Evolutionary conservation across 2,797 vertebrate species (phyloP), one percentile per base, ranked within the genome.

Genomic region (Denticeps clupeoides): DNA sequence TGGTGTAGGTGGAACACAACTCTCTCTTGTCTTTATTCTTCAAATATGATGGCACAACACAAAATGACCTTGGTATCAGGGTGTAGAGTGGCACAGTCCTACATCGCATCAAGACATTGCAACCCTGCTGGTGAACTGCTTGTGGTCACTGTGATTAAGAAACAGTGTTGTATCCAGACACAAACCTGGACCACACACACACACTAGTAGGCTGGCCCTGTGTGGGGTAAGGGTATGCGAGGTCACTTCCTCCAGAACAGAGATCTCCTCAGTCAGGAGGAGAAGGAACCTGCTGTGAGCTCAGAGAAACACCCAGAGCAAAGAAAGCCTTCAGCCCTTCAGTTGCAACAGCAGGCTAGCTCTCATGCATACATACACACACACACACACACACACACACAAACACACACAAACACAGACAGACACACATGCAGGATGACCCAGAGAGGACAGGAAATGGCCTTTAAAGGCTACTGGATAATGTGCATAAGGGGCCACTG

Each of bases 181-280:
- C 11, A 25, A 48, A 50, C 12, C 3, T n/a, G 4, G 12, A 49
- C 25, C 27, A 27, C 24, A 27, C 32, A 41, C n/a, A n/a, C n/a
- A n/a, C n/a, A n/a, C n/a, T n/a, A n/a, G n/a, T n/a, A n/a, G n/a
- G n/a, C n/a, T n/a, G n/a, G n/a, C n/a, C n/a, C n/a, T n/a, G 11
- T n/a, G 31, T 27, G 23, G 32, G 45, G 21, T 31, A 32, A 50
- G 50, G 42, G 28, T 47, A 56, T 28, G 26, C 28, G 24, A 43
- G 53, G 47, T 35, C 50, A 55, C 44, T 42, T 41, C 45, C 47
- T 47, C 33, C 27, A 55, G 44, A 45, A 54, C n/a, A 58, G n/a
- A n/a, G n/a, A n/a, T n/a, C n/a, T n/a, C n/a, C n/a, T n/a, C n/a
- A n/a, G n/a, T n/a, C n/a, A n/a, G n/a, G n/a, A n/a, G n/a, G n/a